phyloP scores from a whole-genome alignment of 2,797 vertebrate species.

The Enteromius argenteus region DNA sequence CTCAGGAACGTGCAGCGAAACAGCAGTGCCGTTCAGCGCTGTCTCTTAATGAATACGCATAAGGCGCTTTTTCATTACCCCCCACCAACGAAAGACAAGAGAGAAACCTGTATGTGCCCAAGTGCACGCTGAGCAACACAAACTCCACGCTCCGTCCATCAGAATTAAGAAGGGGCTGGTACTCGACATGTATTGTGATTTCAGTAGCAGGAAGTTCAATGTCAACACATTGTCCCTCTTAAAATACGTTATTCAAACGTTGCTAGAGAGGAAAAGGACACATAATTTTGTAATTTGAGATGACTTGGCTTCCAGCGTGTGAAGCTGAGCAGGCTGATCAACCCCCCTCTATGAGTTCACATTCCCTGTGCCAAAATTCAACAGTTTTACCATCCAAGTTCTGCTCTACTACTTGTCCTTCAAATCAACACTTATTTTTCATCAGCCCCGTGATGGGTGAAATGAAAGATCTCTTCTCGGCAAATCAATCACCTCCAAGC shows the following conservation, averaged over 20 bases:
- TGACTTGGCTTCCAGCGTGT: not conserved
- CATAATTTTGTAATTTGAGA: conserved; percentile 16
- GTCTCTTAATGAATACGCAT: conserved; percentile 44
- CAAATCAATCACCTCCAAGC: conserved; percentile 72
- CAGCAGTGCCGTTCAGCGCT: not conserved
- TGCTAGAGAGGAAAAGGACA: conserved; percentile 1
- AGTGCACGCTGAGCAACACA: conserved; percentile 3
- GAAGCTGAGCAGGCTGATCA: conserved; percentile 9
- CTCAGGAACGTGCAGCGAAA: conserved; percentile 33
- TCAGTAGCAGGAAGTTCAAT: conserved; percentile 32
- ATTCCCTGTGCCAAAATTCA: conserved; percentile 12
- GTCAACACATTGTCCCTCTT: conserved; percentile 16
- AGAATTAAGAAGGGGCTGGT: conserved; percentile 19
- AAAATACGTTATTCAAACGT: conserved; percentile 25
- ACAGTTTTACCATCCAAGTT: conserved; percentile 23
- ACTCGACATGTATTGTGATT: conserved; percentile 1
- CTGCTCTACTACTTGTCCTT: conserved; percentile 33
- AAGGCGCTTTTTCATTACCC: conserved; percentile 39
- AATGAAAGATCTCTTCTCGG: conserved; percentile 61
- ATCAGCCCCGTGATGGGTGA: conserved; percentile 68
- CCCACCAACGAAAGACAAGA: conserved; percentile 19
- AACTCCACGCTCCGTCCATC: conserved; percentile 40
- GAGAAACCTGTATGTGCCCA: not conserved
- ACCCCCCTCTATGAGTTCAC: conserved; percentile 5
- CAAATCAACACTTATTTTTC: conserved; percentile 60